These are phyloP conservation scores for Hippocampus barbouri DNA, from an alignment of 2,113 vertebrate species.

Conservation along the genomic window DNA sequence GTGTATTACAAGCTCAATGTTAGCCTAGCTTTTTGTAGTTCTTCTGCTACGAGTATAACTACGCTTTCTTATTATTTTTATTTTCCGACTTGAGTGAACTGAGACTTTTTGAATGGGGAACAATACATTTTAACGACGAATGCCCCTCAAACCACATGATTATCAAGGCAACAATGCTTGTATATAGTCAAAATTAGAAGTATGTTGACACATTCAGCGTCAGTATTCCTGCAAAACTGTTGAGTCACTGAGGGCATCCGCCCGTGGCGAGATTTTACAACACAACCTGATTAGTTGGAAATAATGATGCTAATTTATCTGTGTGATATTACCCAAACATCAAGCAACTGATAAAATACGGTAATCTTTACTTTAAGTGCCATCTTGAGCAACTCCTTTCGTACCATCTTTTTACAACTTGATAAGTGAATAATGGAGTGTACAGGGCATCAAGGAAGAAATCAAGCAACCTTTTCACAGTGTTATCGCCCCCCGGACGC, in stretches of 20 bases:
- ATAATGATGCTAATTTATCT: slow-evolving; percentile 2
- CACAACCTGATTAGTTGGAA: background rate
- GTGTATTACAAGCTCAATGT: too few relatives aligned
- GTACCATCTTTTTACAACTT: slow-evolving; percentile 1
- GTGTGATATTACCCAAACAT: background rate
- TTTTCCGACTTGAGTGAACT: background rate
- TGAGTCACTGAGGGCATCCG: background rate
- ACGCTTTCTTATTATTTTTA: too few relatives aligned
- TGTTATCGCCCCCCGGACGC: background rate
- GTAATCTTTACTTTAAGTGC: slow-evolving; percentile 37
- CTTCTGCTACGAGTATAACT: too few relatives aligned
- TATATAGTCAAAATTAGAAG: background rate
- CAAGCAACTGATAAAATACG: slow-evolving; percentile 33
- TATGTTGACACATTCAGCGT: background rate
- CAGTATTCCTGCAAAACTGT: background rate
- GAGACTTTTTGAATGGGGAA: background rate
- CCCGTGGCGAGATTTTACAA: background rate
- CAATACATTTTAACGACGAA: background rate
- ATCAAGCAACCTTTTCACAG: slow-evolving; percentile 3
- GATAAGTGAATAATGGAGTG: background rate
- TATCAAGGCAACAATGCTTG: background rate
- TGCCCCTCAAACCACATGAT: background rate
- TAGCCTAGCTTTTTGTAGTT: too few relatives aligned
- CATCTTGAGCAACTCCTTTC: slow-evolving; percentile 39
- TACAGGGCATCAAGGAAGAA: background rate